Percentiles rank a stretch among this genome's conserved stretches.
These are phyloP conservation scores for Dryococelus australis DNA, from an alignment of 2,888 invertebrate genomes.

Conservation along the genomic window DNA sequence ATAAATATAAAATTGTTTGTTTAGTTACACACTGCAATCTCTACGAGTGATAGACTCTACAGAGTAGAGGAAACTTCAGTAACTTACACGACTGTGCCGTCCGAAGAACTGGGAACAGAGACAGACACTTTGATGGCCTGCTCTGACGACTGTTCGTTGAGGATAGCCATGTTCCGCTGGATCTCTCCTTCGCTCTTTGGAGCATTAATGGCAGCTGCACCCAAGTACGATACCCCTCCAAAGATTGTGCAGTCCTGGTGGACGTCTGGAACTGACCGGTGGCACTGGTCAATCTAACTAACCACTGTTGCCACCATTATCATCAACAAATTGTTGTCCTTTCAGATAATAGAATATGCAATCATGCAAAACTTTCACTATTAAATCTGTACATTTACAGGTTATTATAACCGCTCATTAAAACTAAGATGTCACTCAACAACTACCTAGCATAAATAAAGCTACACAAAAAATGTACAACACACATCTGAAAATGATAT, in stretches of 20 bases:
- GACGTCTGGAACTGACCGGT: slow-evolving; percentile 72
- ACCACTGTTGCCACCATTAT: neutral
- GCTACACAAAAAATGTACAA: too few species aligned
- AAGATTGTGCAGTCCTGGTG: slow-evolving; percentile 92
- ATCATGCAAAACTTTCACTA: too few species aligned
- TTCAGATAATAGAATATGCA: too few species aligned
- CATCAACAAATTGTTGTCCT: neutral
- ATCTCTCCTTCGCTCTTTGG: slow-evolving; percentile 94
- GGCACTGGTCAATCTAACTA: neutral
- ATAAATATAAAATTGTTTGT: too few species aligned
- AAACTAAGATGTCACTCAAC: too few species aligned
- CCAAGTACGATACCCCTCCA: slow-evolving; percentile 91
- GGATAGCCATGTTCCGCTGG: slow-evolving; percentile 89
- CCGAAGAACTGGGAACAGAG: slow-evolving; percentile 90
- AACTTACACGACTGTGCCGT: slow-evolving; percentile 91
- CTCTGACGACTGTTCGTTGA: slow-evolving; percentile 76
- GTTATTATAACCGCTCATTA: too few species aligned
- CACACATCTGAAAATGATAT: too few species aligned
- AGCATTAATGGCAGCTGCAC: slow-evolving; percentile 88
- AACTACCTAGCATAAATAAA: too few species aligned
- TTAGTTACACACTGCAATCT: too few species aligned
- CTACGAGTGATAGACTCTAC: too few species aligned
- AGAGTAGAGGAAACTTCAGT: too few species aligned
- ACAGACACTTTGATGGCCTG: slow-evolving; percentile 89
- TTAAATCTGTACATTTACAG: too few species aligned